Evolutionary conservation across 2,797 vertebrate genomes (phyloP), one percentile per base, ranked within the genome.

Genomic region (Crenichthys baileyi): DNA sequence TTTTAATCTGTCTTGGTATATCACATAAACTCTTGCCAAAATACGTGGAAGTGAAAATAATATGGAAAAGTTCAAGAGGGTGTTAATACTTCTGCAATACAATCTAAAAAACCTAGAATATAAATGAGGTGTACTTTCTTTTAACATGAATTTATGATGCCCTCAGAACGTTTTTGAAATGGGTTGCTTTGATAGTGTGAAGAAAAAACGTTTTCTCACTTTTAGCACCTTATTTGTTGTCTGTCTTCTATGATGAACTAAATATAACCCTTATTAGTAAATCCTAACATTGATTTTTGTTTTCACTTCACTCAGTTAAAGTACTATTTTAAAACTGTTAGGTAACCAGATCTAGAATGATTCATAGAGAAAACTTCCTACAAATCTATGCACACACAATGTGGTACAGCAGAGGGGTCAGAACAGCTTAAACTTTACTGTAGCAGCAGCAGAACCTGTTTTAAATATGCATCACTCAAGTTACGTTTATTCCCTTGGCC

Each of bases 401-500:
- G 20, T 36, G 41, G 39, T 67, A 41, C 36, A 67, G 36, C 36
- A 24, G 39, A 67, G 36, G 11, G 63, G 63, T 67, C 63, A 67
- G 63, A 41, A 12, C 20, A 24, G 63, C 39, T 41, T 41, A 41
- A 44, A 67, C 63, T 24, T 24, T 44, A 36, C 20, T 24, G 8
- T 67, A 41, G 36, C 8, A 44, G 63, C 36, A 67, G 20, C 55
- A 72, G 44, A 9, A 46, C 50, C 56, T 50, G 12, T 31, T 63
- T 36, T 11, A 65, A 82, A 76, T 68, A 26, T 56, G 15, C 67
- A 75, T 39, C 9, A 9, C 29, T 20, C 2, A 50, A 41, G 53
- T 77, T 20, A 36, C 29, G 58, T 73, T 29, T 26, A 36, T 55
- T 73, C 18, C 74, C 36, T 71, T 31, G 26, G 44, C 29, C 78